phyloP scores from a whole-genome alignment of 2,113 vertebrate species.

The Talpa occidentalis region DNA sequence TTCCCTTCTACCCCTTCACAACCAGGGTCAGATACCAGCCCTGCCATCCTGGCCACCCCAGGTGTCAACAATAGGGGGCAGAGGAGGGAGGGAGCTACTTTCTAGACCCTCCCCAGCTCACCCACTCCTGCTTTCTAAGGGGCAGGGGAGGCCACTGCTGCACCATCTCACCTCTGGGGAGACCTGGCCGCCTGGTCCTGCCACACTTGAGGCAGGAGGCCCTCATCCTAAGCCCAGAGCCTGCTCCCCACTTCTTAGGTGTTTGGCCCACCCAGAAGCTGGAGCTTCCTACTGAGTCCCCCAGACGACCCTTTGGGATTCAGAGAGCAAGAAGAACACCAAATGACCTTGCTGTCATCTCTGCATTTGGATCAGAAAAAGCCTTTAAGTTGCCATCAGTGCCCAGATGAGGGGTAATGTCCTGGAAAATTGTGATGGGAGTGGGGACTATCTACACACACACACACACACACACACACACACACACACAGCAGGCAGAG shows the following conservation, averaged over 20 bases:
- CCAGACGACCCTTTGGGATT: background rate
- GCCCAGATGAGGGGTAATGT: background rate
- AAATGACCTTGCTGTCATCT: background rate
- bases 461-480: background rate
- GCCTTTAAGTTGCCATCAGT: background rate
- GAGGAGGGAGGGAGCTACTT: background rate
- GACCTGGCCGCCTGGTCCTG: background rate
- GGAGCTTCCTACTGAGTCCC: background rate
- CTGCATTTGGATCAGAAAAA: background rate
- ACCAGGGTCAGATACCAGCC: background rate
- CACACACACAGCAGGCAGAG: background rate
- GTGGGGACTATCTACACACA: background rate
- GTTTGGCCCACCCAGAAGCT: background rate
- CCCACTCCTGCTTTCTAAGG: background rate
- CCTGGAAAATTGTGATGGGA: background rate
- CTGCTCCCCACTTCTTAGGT: background rate
- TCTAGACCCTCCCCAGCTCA: background rate
- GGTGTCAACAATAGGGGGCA: background rate
- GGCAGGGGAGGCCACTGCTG: rapidly evolving
- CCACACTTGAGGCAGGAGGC: background rate
- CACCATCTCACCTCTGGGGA: background rate
- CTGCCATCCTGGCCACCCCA: rapidly evolving
- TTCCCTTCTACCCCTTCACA: background rate
- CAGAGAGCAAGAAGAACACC: background rate
- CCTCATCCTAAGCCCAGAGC: background rate